Percentiles rank a stretch among this genome's conserved stretches.
Conservation (phyloP, 2,797 vertebrate species). For the Tokudaia muenninki region DNA sequence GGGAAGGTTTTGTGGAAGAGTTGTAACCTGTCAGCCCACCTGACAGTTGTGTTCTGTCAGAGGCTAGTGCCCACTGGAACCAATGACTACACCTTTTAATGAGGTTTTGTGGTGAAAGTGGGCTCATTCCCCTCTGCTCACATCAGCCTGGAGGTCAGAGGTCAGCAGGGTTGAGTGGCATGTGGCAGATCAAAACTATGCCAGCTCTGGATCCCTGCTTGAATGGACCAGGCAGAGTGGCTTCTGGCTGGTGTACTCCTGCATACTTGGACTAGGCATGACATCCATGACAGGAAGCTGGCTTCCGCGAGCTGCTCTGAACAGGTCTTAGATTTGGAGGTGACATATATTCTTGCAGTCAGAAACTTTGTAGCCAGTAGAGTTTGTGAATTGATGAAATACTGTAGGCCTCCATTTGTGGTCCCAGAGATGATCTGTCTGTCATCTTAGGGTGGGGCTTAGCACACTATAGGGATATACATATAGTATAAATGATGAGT, state of each 20-base stretch:
- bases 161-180: background rate
- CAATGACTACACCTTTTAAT: background rate
- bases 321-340: conserved; percentile 1
- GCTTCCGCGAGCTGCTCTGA: background rate
- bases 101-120: background rate
- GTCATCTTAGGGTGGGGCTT: background rate
- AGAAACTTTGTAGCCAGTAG: background rate
- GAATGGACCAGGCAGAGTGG: background rate
- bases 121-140: background rate
- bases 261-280: background rate
- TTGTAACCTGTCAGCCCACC: background rate
- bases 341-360: background rate
- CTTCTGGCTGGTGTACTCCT: background rate
- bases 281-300: background rate
- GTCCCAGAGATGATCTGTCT: background rate
- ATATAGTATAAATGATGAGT: background rate
- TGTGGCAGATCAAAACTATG: background rate
- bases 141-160: background rate
- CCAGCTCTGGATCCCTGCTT: background rate
- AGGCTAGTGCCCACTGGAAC: background rate
- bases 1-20: background rate
- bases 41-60: background rate
- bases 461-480: background rate
- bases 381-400: conserved; percentile 2
- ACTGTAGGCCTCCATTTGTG: background rate